Conservation (phyloP, 23 tunicate genomes). For the Oikopleura vanhoeffeni region DNA sequence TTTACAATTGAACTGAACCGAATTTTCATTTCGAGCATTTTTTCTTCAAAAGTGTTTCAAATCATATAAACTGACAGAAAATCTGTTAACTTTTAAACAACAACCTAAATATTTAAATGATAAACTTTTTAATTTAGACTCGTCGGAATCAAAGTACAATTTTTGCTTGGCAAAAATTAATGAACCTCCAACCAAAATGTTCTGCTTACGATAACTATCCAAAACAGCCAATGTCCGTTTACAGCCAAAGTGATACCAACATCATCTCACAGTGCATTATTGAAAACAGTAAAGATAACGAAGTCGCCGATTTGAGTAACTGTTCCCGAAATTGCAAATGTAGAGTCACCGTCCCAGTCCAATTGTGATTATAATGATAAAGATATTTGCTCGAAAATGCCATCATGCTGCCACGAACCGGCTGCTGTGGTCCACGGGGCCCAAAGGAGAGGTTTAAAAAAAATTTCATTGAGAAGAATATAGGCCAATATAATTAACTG, state of each 20-base stretch:
- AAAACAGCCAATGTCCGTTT: not conserved
- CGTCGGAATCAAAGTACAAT: too few relatives aligned
- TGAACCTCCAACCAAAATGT: not conserved
- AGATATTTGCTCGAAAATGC: not conserved
- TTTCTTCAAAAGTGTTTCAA: too few relatives aligned
- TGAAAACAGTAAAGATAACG: not conserved
- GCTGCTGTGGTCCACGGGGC: slow-evolving; percentile 14
- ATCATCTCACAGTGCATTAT: not conserved
- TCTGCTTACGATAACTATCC: not conserved
- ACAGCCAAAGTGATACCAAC: not conserved
- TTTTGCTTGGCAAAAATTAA: too few relatives aligned
- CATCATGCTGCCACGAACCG: not conserved
- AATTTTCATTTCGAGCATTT: too few relatives aligned
- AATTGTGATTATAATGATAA: not conserved
- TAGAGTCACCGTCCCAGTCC: not conserved
- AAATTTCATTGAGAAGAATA: too few relatives aligned
- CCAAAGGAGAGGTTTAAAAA: too few relatives aligned
- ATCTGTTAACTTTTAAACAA: too few relatives aligned
- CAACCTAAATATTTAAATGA: too few relatives aligned
- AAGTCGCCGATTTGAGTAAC: not conserved
- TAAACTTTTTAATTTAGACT: too few relatives aligned
- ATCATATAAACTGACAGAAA: too few relatives aligned
- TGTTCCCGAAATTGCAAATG: not conserved
- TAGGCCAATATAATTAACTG: too few relatives aligned
- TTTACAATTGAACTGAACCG: too few relatives aligned